Conservation (phyloP, 1,140 invertebrate species). For the Oppia nitens region DNA sequence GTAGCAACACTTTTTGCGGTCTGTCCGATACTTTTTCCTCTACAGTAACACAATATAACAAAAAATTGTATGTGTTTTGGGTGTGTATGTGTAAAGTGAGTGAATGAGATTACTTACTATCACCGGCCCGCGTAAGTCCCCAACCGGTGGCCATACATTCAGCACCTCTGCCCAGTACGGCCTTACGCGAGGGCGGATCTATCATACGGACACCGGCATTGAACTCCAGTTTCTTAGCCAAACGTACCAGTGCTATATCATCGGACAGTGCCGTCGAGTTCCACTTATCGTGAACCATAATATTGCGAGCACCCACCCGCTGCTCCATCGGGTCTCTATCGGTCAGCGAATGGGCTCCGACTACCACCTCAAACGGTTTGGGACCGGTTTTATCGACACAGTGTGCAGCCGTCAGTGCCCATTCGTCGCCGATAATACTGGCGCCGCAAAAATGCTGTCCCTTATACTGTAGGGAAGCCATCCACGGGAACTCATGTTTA, state of each 20-base stretch:
- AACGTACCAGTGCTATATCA: constrained; percentile 4
- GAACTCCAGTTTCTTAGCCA: constrained; percentile 4
- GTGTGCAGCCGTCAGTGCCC: constrained; percentile 40
- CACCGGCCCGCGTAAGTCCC: constrained; percentile 1
- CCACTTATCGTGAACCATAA: constrained; percentile 5
- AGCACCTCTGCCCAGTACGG: background rate
- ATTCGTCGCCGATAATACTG: constrained; percentile 36
- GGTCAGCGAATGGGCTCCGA: too few relatives aligned
- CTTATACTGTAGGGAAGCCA: constrained; percentile 31
- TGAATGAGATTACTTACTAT: background rate
- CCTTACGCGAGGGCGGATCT: background rate
- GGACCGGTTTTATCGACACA: too few relatives aligned
- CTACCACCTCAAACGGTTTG: too few relatives aligned
- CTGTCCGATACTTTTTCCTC: background rate
- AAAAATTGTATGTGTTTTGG: too few relatives aligned
- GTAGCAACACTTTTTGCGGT: background rate
- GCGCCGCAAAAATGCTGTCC: constrained; percentile 37
- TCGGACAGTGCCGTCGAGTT: background rate
- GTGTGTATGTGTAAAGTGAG: background rate
- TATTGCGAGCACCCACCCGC: too few relatives aligned
- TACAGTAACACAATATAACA: background rate
- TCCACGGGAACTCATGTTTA: constrained; percentile 79
- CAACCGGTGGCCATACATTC: constrained; percentile 4
- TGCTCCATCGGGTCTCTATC: too few relatives aligned
- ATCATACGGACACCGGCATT: background rate